Base-by-base conservation (phyloP, 2,888 invertebrate species). In the Epinotia demarniana region DNA sequence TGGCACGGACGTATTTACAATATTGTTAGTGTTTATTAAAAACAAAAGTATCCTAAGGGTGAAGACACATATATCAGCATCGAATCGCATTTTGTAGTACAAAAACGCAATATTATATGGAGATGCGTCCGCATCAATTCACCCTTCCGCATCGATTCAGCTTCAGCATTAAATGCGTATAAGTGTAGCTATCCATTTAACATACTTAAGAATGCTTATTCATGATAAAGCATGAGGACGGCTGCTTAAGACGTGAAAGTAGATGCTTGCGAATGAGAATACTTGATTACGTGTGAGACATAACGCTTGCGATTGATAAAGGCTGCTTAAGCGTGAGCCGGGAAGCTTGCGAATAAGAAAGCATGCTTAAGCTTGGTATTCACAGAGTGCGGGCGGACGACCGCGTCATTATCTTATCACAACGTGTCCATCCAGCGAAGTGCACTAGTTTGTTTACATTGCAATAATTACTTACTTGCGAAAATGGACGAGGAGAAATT, bases 401-500 rank as follows among this genome's bases (percentile, higher is more conserved):
- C 23, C 23, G 23, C 23, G 23, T 23, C 23, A 23, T 23, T 23
- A 23, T 23, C 23, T 23, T 23, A 23, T 23, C 23, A 23, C 23
- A 23, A 23, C 23, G 58, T 58, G 58, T 58, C 19, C 58, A 58
- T 58, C 58, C 23, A 58, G 19, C 58, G 19, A 58, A 58, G 58
- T 58, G 58, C 58, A 58, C 58, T 19, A 58, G 19, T 58, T 58
- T 58, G 58, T 58, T 58, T 58, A 58, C 58, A 49, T 58, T 58
- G 58, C 58, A 58, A 58, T 58, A 58, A 58, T 58, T 58, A 19
- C 58, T 58, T 19, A 19, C 19, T 58, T 19, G 19, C 19, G 19
- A 58, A 58, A 19, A 58, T 58, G 58, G 58, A 58, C 58, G 58
- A 58, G 58, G 58, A 58, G 19, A 58, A 58, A 58, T 58, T 58